A percentile compares a stretch with the other conserved stretches of the same genome.
Conservation (phyloP, 2,113 vertebrate genomes). For the Terrapene triunguis region DNA sequence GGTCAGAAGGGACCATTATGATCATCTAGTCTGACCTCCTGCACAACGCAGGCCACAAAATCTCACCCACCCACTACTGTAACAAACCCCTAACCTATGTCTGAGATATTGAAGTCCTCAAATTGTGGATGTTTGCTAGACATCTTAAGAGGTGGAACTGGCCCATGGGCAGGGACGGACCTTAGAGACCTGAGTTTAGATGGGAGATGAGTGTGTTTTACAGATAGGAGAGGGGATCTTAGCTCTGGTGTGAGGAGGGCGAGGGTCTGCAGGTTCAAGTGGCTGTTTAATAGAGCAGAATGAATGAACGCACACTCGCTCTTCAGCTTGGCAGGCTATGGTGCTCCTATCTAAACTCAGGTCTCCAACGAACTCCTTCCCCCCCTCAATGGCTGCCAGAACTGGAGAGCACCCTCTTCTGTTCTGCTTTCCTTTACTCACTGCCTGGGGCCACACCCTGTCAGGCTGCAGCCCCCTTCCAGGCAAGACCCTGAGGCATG, state of each 20-base stretch:
- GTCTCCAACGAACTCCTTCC: not conserved
- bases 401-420: no score
- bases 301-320: not conserved
- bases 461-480: not conserved
- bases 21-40: no score
- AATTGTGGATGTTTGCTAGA: not conserved
- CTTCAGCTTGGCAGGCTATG: not conserved
- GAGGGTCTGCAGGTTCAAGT: not conserved
- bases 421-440: not conserved
- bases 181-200: not conserved
- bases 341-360: not conserved
- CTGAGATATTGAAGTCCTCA: no score
- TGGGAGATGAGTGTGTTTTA: not conserved
- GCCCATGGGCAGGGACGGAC: no score
- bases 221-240: not conserved
- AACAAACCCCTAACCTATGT: no score
- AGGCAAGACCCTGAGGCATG: no score
- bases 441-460: not conserved
- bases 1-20: no score
- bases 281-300: not conserved
- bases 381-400: not conserved
- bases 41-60: no score
- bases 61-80: no score
- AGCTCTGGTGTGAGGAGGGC: not conserved
- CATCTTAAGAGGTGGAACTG: not conserved